Evolutionary conservation across 2,888 invertebrate species (phyloP), one percentile per base, ranked within the genome.

Genomic region (Apantesis nais): DNA sequence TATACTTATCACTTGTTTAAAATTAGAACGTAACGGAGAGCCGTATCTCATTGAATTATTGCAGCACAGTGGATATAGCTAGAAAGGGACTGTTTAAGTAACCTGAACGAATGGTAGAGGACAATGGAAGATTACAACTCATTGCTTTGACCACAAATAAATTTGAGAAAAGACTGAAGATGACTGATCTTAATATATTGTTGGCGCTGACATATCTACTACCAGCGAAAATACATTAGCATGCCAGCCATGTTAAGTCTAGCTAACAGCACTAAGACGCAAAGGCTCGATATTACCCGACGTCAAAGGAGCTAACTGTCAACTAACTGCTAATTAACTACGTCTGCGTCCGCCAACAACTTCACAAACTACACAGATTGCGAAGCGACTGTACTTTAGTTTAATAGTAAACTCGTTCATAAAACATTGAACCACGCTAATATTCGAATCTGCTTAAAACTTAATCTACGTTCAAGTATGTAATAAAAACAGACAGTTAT

Each of bases 311-410:
- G 81, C 86, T 86, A 90, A 90, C 89, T 88, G 87, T 87, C 86
- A 86, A 84, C 87, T 87, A 88, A 89, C 87, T 88, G 87, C 84
- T 91, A 92, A 92, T 92, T 92, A 92, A 85, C 85, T 85, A 83
- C 82, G 74, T 84, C 86, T 83, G 78, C 85, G 84, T 85, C 83
- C 82, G 82, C 78, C 78, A 74, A 75, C 75, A 80, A 82, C 78
- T 79, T 82, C 74, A 72, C 80, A 74, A 77, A 81, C 80, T 84
- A 84, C 81, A 82, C 78, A 73, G 74, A 80, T 80, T 83, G 71
- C 78, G 72, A 77, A 72, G 76, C 34, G 58, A 22, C 66, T 69
- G 72, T 69, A 67, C 72, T 68, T 60, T 58, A 76, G 76, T 83
- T 74, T 79, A 75, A 78, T 77, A 68, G 70, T 77, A 75, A 77